Conservation (phyloP, 2,888 invertebrate genomes). For the Axea sp. region DNA sequence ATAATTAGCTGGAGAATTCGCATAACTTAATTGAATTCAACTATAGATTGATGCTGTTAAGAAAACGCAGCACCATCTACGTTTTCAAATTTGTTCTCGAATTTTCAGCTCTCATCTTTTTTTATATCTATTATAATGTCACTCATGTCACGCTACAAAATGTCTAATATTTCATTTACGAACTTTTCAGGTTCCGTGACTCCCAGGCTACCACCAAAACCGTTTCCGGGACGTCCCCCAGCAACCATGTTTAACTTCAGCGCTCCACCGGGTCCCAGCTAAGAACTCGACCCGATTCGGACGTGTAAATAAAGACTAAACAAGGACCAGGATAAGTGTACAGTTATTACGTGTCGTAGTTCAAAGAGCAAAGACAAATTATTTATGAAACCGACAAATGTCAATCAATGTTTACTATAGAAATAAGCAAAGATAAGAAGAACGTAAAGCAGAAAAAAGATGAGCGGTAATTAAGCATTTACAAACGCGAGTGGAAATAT, state of each 20-base stretch:
- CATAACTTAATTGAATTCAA: too few relatives aligned
- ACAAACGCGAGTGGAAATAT: constrained; percentile 19
- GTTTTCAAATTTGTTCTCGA: too few relatives aligned
- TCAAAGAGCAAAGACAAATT: constrained; percentile 37
- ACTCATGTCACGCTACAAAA: too few relatives aligned
- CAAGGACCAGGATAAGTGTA: constrained; percentile 44
- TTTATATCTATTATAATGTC: too few relatives aligned
- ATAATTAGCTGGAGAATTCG: too few relatives aligned
- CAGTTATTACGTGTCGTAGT: constrained; percentile 63
- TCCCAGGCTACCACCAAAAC: constrained; percentile 77
- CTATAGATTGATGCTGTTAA: too few relatives aligned
- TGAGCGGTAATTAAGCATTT: constrained; percentile 28
- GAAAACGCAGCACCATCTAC: too few relatives aligned
- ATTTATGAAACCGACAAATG: constrained; percentile 49
- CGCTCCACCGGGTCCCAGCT: constrained; percentile 76
- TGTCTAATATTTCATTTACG: background rate
- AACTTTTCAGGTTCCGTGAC: constrained; percentile 73
- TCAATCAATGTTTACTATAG: constrained; percentile 44
- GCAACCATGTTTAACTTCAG: constrained; percentile 78
- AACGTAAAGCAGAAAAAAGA: background rate
- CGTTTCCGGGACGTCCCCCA: constrained; percentile 75
- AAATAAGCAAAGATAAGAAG: background rate
- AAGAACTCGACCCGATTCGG: constrained; percentile 56
- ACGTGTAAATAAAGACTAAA: constrained; percentile 47
- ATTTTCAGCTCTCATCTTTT: too few relatives aligned